A percentile compares a stretch with the other conserved stretches of the same genome.
phyloP scores from a whole-genome alignment of 2,888 invertebrate species.

The Deroplatys truncata region DNA sequence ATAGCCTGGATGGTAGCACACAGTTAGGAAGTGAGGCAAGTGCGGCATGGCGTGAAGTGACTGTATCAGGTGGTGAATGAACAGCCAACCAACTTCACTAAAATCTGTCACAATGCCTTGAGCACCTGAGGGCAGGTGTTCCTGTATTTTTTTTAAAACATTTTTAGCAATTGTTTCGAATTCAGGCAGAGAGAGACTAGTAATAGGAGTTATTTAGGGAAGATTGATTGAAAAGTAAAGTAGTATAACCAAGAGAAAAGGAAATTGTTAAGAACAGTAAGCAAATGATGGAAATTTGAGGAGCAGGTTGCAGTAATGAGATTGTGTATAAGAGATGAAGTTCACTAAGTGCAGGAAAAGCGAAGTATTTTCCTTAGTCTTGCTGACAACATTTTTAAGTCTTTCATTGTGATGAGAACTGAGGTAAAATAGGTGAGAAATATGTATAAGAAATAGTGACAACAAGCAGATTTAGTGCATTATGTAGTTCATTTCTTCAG shows the following conservation, averaged over 20 bases:
- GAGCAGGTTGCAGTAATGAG: background rate
- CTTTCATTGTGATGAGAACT: background rate
- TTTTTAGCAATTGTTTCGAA: background rate
- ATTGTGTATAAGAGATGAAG: background rate
- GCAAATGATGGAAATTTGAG: background rate
- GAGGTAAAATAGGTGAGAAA: background rate
- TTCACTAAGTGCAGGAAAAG: background rate
- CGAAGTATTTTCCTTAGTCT: background rate
- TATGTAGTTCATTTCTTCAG: background rate
- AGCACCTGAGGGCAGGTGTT: background rate
- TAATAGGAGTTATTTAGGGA: background rate
- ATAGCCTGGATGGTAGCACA: slow-evolving; percentile 15
- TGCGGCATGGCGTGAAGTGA: slow-evolving; percentile 49
- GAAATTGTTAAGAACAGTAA: background rate
- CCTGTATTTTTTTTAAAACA: background rate
- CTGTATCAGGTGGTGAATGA: slow-evolving; percentile 53
- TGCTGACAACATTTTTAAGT: background rate
- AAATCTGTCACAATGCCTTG: background rate
- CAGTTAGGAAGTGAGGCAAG: slow-evolving; percentile 32
- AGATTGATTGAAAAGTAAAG: background rate
- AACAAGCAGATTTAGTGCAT: background rate
- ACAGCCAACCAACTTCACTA: background rate
- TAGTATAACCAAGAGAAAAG: background rate
- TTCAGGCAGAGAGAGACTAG: background rate
- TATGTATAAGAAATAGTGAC: background rate